A percentile compares a stretch with the other conserved stretches of the same genome.
Conservation (phyloP, 30 jellyfish, hydroid and myxozoan genomes). For the Clytia hemisphaerica region DNA sequence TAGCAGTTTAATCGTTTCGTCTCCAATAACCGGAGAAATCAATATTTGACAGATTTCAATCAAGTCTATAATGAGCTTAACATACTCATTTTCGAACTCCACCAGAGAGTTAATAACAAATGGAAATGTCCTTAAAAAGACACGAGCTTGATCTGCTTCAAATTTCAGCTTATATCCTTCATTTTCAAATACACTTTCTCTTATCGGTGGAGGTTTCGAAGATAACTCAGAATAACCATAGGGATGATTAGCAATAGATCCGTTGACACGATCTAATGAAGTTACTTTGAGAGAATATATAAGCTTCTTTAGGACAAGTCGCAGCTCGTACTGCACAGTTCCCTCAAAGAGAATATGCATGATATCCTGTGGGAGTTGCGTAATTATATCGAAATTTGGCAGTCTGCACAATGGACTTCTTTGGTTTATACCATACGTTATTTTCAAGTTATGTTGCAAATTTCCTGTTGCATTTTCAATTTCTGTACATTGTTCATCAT, state of each 20-base stretch:
- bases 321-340: conserved; percentile 12
- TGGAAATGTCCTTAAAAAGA: background rate
- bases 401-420: conserved; percentile 17
- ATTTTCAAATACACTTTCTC: background rate
- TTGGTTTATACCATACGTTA: conserved; percentile 12
- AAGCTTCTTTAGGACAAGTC: background rate
- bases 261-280: background rate
- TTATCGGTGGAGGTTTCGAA: background rate
- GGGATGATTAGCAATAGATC: background rate
- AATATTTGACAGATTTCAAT: background rate
- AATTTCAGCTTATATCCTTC: background rate
- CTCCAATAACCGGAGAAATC: background rate
- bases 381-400: background rate
- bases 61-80: background rate
- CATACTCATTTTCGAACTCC: background rate
- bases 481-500: background rate
- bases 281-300: background rate
- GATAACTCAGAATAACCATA: background rate
- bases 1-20: background rate
- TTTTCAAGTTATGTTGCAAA: conserved; percentile 1
- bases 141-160: background rate
- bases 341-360: conserved; percentile 27
- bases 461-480: conserved; percentile 10
- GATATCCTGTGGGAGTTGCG: conserved; percentile 27
- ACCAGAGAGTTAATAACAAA: too few species aligned